Conservation (phyloP, 2,888 invertebrate genomes). For the Eupithecia exiguata region DNA sequence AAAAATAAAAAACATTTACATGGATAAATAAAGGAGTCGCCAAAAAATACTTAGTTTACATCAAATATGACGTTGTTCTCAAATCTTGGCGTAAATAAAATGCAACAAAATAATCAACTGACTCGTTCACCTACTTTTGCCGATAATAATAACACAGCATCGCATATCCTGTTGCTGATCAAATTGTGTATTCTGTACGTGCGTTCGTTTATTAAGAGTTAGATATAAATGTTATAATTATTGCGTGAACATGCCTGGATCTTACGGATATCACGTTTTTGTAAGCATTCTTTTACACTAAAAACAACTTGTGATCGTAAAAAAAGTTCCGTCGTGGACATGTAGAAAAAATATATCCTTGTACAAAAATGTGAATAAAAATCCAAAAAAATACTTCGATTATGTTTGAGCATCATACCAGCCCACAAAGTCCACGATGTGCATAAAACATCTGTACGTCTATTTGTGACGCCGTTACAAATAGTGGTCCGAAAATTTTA, state of each 20-base stretch:
- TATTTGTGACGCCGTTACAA: not conserved
- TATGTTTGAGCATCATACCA: not conserved
- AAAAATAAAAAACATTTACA: no score
- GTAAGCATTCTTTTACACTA: constrained; percentile 47
- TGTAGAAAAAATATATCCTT: constrained; percentile 1
- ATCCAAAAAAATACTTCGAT: no score
- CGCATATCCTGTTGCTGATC: constrained; percentile 38
- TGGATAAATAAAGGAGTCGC: not conserved
- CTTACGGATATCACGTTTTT: constrained; percentile 56
- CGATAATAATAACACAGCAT: not conserved
- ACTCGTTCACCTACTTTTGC: not conserved
- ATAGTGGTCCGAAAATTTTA: not conserved
- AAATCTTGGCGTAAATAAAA: not conserved
- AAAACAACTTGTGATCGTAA: not conserved
- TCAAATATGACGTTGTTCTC: not conserved
- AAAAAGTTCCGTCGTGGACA: not conserved
- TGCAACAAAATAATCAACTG: not conserved
- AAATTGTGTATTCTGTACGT: constrained; percentile 15
- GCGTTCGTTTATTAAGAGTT: constrained; percentile 32
- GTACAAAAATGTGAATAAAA: not conserved
- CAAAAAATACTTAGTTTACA: not conserved
- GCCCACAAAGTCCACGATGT: not conserved
- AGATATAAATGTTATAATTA: constrained; percentile 57
- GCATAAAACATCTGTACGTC: not conserved
- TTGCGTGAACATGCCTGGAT: constrained; percentile 56